Conservation (phyloP, 2,797 vertebrate genomes). For the Poeciliopsis infans region DNA sequence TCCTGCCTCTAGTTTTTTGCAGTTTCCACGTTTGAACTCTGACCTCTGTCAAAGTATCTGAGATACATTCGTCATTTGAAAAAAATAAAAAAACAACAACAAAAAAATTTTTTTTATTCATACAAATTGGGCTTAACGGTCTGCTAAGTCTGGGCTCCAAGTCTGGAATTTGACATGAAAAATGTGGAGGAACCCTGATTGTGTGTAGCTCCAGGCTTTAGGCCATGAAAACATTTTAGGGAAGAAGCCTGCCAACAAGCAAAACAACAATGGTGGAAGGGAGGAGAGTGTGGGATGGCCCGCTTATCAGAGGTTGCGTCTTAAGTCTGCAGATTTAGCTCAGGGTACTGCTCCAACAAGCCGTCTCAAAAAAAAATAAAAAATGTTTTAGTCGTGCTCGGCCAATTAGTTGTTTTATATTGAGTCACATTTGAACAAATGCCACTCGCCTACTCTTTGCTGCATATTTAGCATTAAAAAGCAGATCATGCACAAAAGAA, state of each 20-base stretch:
- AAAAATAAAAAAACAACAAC: background rate
- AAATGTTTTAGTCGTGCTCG: constrained; percentile 62
- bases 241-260: constrained; percentile 43
- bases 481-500: constrained; percentile 52
- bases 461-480: constrained; percentile 71
- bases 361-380: constrained; percentile 36
- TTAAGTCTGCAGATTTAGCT: constrained; percentile 63
- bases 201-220: constrained; percentile 43
- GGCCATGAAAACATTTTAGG: constrained; percentile 47
- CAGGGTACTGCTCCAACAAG: constrained; percentile 53
- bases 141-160: background rate
- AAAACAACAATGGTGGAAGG: constrained; percentile 32
- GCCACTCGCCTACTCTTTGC: constrained; percentile 74
- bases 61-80: background rate
- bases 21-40: background rate
- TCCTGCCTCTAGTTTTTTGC: background rate
- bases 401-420: constrained; percentile 71
- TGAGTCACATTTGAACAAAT: constrained; percentile 74
- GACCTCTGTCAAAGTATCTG: background rate
- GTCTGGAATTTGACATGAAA: background rate
- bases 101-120: background rate
- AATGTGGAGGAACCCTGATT: background rate
- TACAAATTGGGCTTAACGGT: background rate
- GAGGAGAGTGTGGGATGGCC: constrained; percentile 48
- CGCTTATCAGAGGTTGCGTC: constrained; percentile 60